phyloP scores from a whole-genome alignment of 2,113 vertebrate genomes.

The Lontra canadensis region DNA sequence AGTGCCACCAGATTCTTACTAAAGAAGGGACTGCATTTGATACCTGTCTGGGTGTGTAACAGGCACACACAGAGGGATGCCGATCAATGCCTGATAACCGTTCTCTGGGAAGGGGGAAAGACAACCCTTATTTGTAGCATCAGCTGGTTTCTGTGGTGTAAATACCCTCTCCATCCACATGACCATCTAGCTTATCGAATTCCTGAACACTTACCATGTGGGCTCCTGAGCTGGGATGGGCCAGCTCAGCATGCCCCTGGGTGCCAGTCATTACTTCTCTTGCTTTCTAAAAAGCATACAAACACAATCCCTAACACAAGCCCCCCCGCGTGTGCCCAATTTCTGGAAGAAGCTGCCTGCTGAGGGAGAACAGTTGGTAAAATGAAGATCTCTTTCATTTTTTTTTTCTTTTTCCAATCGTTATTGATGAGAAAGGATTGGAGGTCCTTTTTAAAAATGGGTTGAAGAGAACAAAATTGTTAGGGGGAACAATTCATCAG shows the following conservation, averaged over 20 bases:
- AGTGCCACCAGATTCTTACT: no score
- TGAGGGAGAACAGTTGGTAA: background rate
- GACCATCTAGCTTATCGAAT: background rate
- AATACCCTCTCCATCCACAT: background rate
- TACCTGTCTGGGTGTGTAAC: background rate
- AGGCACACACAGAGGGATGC: background rate
- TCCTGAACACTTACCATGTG: background rate
- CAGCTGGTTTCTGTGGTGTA: background rate
- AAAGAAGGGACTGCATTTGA: background rate
- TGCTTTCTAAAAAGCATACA: background rate
- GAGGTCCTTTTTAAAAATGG: background rate
- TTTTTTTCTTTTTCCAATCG: background rate
- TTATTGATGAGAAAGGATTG: background rate
- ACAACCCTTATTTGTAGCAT: background rate
- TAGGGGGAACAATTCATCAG: background rate
- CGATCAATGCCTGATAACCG: background rate
- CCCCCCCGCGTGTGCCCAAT: accelerated
- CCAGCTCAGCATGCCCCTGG: no score
- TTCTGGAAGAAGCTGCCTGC: background rate
- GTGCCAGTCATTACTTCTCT: background rate
- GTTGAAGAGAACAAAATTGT: background rate
- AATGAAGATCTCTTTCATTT: background rate
- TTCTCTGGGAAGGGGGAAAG: background rate
- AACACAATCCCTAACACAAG: background rate
- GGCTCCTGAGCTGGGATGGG: background rate